Conservation (phyloP, 2,888 invertebrate genomes). For the Acleris laterana region DNA sequence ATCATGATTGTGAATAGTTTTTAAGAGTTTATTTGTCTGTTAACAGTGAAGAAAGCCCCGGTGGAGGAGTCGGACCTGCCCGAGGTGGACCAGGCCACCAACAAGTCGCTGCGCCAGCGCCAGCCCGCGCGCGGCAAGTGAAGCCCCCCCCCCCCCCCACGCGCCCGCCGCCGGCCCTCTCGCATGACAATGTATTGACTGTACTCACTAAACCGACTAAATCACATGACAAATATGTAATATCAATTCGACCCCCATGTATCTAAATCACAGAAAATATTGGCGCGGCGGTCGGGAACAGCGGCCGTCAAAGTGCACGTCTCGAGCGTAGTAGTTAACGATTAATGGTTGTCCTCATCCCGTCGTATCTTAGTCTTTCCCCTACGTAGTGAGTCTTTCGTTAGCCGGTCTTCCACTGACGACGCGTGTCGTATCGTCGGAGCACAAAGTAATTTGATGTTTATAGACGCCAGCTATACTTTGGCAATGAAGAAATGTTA, state of each 20-base stretch:
- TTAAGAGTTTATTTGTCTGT: conserved; percentile 35
- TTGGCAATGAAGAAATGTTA: conserved; percentile 37
- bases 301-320: conserved; percentile 27
- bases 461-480: conserved; percentile 43
- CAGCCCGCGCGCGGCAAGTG: conserved; percentile 85
- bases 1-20: background rate
- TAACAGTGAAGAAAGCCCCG: conserved; percentile 86
- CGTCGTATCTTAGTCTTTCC: conserved; percentile 61
- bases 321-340: conserved; percentile 39
- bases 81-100: conserved; percentile 96
- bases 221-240: conserved; percentile 26
- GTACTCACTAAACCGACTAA: conserved; percentile 15
- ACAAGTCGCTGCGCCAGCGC: conserved; percentile 88
- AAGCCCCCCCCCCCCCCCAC: conserved; percentile 43
- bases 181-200: conserved; percentile 26
- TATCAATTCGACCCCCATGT: conserved; percentile 5
- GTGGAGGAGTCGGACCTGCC: conserved; percentile 94
- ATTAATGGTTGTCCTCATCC: conserved; percentile 62
- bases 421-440: conserved; percentile 40
- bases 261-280: conserved; percentile 18
- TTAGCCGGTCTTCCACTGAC: conserved; percentile 41
- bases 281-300: conserved; percentile 9
- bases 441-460: conserved; percentile 52
- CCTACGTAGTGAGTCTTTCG: conserved; percentile 51
- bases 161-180: conserved; percentile 17